Evolutionary conservation across 2,888 invertebrate genomes (phyloP).

Genomic region (Desoria tigrina): DNA sequence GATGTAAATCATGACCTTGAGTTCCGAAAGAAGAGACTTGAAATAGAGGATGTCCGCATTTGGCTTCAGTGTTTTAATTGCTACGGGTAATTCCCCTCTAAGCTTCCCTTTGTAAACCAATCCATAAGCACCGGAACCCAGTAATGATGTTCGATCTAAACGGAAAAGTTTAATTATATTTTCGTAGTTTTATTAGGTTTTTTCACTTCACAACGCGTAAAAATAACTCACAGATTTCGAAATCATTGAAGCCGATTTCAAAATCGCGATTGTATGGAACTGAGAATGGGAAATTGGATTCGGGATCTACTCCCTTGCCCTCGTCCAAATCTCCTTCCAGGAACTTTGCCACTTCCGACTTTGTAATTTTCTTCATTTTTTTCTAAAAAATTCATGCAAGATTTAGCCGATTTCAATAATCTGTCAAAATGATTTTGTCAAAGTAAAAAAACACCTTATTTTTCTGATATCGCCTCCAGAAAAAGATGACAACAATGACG

Average conservation of each 20-base stretch:
- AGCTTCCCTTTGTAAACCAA: conserved; percentile 17
- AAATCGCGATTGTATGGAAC: conserved; percentile 10
- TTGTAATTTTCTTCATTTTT: conserved; percentile 20
- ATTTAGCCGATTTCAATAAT: not conserved
- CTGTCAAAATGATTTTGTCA: too few species aligned
- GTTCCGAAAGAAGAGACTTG: conserved; percentile 17
- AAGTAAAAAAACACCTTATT: conserved; percentile 5
- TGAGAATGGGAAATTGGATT: conserved; percentile 16
- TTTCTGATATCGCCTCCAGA: conserved; percentile 14
- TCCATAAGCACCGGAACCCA: conserved; percentile 15
- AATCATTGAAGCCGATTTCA: not conserved
- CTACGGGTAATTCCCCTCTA: not conserved
- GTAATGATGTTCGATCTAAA: conserved; percentile 8
- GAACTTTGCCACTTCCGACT: conserved; percentile 12
- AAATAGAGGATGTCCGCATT: conserved; percentile 13
- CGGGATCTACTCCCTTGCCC: not conserved
- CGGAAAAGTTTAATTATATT: not conserved
- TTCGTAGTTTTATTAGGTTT: not conserved
- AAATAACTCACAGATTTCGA: conserved; percentile 1
- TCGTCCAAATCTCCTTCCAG: conserved; percentile 6
- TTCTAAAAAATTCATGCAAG: conserved; percentile 10
- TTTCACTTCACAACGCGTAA: too few species aligned
- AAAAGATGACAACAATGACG: conserved; percentile 14
- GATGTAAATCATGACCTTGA: conserved; percentile 16
- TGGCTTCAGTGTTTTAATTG: conserved; percentile 16